Conservation (phyloP, 2,888 invertebrate genomes). For the Therioaphis trifolii region DNA sequence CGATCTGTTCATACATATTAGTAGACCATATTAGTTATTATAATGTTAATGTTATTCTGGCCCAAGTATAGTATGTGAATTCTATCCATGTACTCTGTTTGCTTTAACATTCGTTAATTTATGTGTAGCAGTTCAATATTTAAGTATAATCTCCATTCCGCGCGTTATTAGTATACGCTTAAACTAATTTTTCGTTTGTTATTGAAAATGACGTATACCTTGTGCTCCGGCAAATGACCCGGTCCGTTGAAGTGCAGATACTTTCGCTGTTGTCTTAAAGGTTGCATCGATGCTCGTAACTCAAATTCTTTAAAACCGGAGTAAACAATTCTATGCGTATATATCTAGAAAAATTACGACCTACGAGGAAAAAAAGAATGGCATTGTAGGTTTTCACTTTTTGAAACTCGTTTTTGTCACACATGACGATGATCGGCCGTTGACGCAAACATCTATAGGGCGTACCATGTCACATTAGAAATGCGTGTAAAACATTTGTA, state of each 20-base stretch:
- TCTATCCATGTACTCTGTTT: no score
- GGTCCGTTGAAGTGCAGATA: no score
- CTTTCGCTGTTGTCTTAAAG: constrained; percentile 54
- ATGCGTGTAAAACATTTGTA: background rate
- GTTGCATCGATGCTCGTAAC: background rate
- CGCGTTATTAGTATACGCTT: no score
- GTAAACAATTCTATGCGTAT: constrained; percentile 37
- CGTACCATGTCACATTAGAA: constrained; percentile 18
- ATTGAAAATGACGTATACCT: constrained; percentile 38
- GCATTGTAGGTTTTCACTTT: constrained; percentile 51
- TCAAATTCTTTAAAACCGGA: constrained; percentile 40
- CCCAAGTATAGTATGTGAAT: no score
- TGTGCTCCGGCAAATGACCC: background rate
- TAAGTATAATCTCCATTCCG: no score
- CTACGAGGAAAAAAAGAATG: background rate
- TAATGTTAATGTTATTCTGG: no score
- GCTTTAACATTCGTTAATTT: no score
- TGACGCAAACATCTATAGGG: background rate
- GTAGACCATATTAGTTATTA: no score
- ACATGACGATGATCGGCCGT: no score
- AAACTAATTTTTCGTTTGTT: constrained; percentile 35
- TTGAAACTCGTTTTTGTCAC: constrained; percentile 52
- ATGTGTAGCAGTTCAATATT: no score
- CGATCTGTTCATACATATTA: no score
- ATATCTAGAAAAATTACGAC: constrained; percentile 2